Base-by-base conservation (phyloP, 2,888 invertebrate species). In the Bellardia bayeri region DNA sequence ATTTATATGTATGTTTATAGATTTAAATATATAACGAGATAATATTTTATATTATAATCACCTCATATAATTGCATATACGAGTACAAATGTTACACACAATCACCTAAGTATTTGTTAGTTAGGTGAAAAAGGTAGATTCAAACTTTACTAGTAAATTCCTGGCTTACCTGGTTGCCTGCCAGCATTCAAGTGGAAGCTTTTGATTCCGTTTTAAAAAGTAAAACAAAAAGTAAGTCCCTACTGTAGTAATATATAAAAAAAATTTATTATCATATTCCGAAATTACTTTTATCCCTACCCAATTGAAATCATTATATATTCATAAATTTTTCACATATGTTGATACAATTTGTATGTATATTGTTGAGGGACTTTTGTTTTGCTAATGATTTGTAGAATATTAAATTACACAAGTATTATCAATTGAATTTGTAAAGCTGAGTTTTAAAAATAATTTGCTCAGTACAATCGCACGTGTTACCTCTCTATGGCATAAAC, bases 331-430 rank as follows among this genome's bases (percentile, higher is more conserved):
- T 16, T 13, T 33, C n/a, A 45, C 56, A 45, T 49, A 51, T 33
- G 30, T 7, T 14, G 3, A 30, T 14, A 68, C 49, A 5, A 3
- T 40, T 68, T 2, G 11, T 68, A 45, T 56, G n/a, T 56, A 54
- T 74, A 56, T 66, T 74, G 54, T 40, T 40, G 30, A 56, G 82
- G 72, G 68, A 82, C 56, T 85, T 74, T 72, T 63, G 42, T 63
- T 61, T 63, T 86, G 61, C 69, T 82, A 69, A 79, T 74, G 74
- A 75, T 72, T 72, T 58, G 30, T 45, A 42, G 74, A 82, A 82
- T 79, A 82, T 82, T 54, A 74, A 82, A 86, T 79, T 71, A 82
- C 37, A 54, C 42, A 82, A 61, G 49, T 74, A 49, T 42, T 16
- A 63, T 54, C 76, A 82, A 75, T 82, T 69, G 33, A 63, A 76